Evolutionary conservation across 1,140 invertebrate genomes (phyloP).

Genomic region (Daktulosphaira vitifoliae): DNA sequence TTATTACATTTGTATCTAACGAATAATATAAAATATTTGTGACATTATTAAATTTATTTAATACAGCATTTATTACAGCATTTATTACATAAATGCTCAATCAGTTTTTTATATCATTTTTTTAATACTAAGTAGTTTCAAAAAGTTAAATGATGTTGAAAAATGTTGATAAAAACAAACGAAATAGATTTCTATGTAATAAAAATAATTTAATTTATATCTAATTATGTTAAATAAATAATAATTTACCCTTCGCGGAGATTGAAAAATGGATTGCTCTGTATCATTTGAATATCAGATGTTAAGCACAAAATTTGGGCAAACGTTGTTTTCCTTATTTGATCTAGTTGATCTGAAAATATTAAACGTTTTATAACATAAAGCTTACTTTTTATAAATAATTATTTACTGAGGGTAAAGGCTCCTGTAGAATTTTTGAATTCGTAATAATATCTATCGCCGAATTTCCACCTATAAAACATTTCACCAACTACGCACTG

Average conservation of each 20-base stretch:
- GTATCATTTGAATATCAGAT: background rate
- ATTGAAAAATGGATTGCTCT: background rate
- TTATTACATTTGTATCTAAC: no score
- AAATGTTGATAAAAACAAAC: no score
- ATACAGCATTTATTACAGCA: no score
- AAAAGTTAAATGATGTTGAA: no score
- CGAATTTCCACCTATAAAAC: constrained; percentile 71
- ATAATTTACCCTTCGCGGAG: background rate
- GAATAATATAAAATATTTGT: no score
- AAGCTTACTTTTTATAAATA: background rate
- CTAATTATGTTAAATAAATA: no score
- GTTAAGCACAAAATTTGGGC: constrained; percentile 77
- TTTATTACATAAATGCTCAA: no score
- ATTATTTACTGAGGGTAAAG: constrained; percentile 59
- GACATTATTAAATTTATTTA: no score
- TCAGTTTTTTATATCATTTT: no score
- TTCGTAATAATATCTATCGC: constrained; percentile 77
- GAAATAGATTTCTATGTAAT: no score
- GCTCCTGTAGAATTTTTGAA: constrained; percentile 53
- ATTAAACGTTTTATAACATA: background rate
- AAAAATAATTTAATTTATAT: no score
- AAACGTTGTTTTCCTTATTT: constrained; percentile 72
- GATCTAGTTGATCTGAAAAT: constrained; percentile 62
- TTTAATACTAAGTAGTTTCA: no score
- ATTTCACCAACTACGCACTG: constrained; percentile 80